Evolutionary conservation across 92 coral and sea anemone species (phyloP).

Genomic region (Epizoanthus rinbou): DNA sequence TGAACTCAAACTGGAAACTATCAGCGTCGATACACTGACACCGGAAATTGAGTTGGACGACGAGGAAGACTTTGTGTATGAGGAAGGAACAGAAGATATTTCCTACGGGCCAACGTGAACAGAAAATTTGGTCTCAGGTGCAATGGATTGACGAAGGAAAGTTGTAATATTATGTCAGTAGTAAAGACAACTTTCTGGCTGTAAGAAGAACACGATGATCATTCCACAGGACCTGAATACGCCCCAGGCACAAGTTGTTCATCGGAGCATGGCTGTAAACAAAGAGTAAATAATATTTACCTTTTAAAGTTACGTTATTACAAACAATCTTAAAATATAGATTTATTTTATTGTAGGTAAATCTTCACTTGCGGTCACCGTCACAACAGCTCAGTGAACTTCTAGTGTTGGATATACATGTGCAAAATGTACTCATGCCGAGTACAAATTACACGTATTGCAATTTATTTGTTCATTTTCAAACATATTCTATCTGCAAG

Average conservation of each 20-base stretch:
- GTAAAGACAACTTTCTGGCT: too few species aligned
- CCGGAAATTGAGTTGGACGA: slow-evolving; percentile 59
- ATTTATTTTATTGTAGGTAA: not conserved
- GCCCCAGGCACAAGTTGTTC: too few species aligned
- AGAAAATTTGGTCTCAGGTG: not conserved
- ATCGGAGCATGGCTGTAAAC: too few species aligned
- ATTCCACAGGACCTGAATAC: too few species aligned
- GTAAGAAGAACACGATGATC: too few species aligned
- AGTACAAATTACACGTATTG: too few species aligned
- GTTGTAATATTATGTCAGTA: too few species aligned
- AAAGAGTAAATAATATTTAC: slow-evolving; percentile 11
- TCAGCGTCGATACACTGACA: slow-evolving; percentile 63
- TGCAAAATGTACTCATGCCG: too few species aligned
- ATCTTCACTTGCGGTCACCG: not conserved
- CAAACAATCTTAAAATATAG: not conserved
- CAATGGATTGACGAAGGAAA: not conserved
- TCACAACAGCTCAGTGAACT: too few species aligned
- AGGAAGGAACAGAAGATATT: not conserved
- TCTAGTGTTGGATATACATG: too few species aligned
- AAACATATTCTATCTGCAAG: too few species aligned
- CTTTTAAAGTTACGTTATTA: not conserved
- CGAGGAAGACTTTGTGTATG: not conserved
- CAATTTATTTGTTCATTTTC: too few species aligned
- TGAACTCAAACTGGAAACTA: slow-evolving; percentile 47
- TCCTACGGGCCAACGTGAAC: not conserved